Evolutionary conservation across 1,140 invertebrate genomes (phyloP).

Genomic region (Drosophila tropicalis): DNA sequence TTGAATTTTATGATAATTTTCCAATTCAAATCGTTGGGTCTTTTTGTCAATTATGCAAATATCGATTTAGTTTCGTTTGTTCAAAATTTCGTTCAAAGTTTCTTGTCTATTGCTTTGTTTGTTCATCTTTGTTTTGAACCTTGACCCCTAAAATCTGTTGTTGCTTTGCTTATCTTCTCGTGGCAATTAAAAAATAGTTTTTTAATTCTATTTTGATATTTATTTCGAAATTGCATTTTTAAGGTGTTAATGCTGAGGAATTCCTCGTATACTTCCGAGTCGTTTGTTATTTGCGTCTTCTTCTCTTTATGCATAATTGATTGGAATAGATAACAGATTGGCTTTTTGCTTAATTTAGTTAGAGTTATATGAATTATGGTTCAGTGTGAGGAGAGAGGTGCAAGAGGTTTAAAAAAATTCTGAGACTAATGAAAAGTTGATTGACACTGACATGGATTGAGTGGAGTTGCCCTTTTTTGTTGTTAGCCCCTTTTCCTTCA

Average conservation of each 20-base stretch:
- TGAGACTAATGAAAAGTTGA: conserved; percentile 14
- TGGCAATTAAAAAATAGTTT: conserved; percentile 18
- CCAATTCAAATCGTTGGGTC: background rate
- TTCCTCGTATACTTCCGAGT: conserved; percentile 7
- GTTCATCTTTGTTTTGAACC: background rate
- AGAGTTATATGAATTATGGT: background rate
- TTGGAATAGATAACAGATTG: background rate
- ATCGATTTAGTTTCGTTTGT: conserved; percentile 13
- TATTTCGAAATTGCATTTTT: conserved; percentile 5
- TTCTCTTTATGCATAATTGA: conserved; percentile 7
- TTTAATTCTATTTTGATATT: conserved; percentile 21
- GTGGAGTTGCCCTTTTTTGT: background rate
- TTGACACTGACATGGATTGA: conserved; percentile 18
- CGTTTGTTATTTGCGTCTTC: background rate
- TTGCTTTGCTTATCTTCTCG: background rate
- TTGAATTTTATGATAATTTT: conserved; percentile 14
- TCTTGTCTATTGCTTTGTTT: background rate
- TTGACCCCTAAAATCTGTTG: background rate
- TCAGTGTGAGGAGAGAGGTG: background rate
- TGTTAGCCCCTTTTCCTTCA: background rate
- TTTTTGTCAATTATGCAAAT: conserved; percentile 12
- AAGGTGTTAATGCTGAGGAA: conserved; percentile 6
- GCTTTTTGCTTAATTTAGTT: background rate
- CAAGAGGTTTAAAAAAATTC: background rate
- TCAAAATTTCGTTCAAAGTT: background rate